A percentile compares a stretch with the other conserved stretches of the same genome.
phyloP scores from a whole-genome alignment of 1,140 invertebrate species.

The Drosophila burlai region DNA sequence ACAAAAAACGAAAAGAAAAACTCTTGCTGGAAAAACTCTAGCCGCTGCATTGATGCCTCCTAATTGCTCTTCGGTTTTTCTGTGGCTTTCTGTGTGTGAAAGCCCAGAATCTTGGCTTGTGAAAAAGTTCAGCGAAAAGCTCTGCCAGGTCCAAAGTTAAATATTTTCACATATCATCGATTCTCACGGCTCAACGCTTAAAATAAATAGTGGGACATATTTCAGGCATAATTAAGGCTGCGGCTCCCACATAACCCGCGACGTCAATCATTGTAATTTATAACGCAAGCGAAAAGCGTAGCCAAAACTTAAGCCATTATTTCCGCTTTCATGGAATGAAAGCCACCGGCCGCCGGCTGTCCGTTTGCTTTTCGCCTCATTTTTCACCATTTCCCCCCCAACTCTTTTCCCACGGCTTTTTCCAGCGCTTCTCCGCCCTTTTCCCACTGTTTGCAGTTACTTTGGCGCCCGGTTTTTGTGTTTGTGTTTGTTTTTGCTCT shows the following conservation, averaged over 20 bases:
- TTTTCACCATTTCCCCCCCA: constrained; percentile 5
- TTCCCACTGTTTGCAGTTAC: constrained; percentile 30
- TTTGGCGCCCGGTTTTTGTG: constrained; percentile 1
- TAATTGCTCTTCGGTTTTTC: constrained; percentile 32
- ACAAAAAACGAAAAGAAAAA: constrained; percentile 15
- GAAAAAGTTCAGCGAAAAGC: background rate
- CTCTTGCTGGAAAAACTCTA: background rate
- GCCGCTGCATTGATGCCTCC: constrained; percentile 17
- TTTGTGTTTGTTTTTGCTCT: constrained; percentile 25
- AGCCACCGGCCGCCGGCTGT: constrained; percentile 31
- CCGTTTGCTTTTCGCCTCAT: constrained; percentile 22
- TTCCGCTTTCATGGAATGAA: constrained; percentile 62
- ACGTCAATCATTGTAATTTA: constrained; percentile 77
- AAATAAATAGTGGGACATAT: constrained; percentile 50
- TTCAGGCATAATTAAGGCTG: constrained; percentile 47
- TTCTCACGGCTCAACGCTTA: constrained; percentile 12
- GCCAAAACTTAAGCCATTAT: constrained; percentile 70
- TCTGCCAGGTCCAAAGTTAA: constrained; percentile 6
- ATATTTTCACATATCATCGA: constrained; percentile 28
- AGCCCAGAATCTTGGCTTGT: constrained; percentile 1
- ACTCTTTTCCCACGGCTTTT: background rate
- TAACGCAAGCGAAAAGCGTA: constrained; percentile 46
- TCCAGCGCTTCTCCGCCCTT: background rate
- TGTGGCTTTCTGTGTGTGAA: constrained; percentile 1
- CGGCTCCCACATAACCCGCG: constrained; percentile 29